Conservation (phyloP, 2,113 vertebrate species). For the Sorex fumeus region DNA sequence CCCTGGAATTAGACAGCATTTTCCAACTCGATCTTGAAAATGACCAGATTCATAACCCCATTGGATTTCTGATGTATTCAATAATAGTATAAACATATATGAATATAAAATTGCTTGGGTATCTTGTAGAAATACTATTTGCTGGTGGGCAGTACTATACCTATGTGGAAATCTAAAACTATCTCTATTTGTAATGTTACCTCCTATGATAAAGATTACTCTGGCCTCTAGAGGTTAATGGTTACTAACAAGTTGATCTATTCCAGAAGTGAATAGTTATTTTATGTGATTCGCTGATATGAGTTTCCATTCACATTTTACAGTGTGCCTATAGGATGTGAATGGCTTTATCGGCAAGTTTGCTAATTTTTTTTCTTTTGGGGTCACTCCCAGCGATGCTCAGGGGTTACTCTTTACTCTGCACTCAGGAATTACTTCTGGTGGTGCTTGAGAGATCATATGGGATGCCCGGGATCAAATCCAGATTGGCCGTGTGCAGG, state of each 20-base stretch:
- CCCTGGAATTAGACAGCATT: slow-evolving; percentile 18
- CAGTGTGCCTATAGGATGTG: not conserved
- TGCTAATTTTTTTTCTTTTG: too few relatives aligned
- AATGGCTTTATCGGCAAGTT: not conserved
- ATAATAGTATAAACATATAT: slow-evolving; percentile 36
- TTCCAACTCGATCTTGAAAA: slow-evolving; percentile 56
- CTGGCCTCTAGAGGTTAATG: not conserved
- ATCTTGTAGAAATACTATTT: slow-evolving; percentile 27
- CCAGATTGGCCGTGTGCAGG: too few relatives aligned
- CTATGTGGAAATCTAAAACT: not conserved
- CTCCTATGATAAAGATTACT: not conserved
- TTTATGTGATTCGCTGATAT: not conserved
- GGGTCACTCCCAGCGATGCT: too few relatives aligned
- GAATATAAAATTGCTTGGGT: not conserved
- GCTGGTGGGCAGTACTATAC: not conserved
- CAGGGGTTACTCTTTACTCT: too few relatives aligned
- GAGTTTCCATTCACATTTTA: not conserved
- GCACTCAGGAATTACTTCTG: too few relatives aligned
- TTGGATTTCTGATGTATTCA: slow-evolving; percentile 16
- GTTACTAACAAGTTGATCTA: not conserved
- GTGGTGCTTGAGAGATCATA: too few relatives aligned
- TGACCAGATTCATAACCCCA: not conserved
- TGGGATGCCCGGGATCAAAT: too few relatives aligned
- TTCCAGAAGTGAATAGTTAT: slow-evolving; percentile 41
- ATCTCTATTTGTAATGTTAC: not conserved